These are phyloP conservation scores for Gymnodraco acuticeps DNA, from an alignment of 2,797 vertebrate genomes.

Conservation along the genomic window DNA sequence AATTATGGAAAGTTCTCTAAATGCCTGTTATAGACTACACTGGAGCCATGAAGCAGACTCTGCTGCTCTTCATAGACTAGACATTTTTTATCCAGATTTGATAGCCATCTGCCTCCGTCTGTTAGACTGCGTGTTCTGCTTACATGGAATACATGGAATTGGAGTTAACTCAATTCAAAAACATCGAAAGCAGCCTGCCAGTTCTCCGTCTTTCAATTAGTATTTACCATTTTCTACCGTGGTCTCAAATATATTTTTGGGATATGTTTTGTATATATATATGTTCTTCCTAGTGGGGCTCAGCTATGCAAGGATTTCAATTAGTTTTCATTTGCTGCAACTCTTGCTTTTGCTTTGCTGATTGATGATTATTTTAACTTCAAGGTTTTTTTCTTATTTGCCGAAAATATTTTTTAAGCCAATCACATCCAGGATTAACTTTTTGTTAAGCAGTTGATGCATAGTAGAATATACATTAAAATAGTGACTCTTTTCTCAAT, in stretches of 20 bases:
- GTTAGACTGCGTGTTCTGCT: conserved; percentile 7
- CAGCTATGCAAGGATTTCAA: background rate
- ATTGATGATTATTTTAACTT: too few relatives aligned
- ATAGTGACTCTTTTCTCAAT: background rate
- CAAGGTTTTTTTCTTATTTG: too few relatives aligned
- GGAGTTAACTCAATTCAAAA: conserved; percentile 21
- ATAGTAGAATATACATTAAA: background rate
- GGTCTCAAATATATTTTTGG: background rate
- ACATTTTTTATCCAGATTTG: conserved; percentile 6
- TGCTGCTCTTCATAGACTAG: conserved; percentile 15
- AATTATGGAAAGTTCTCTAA: conserved; percentile 17
- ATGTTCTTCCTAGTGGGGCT: background rate
- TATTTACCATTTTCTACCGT: background rate
- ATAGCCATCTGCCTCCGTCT: conserved; percentile 27
- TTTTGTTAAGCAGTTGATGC: too few relatives aligned
- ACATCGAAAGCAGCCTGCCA: background rate
- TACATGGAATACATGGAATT: conserved; percentile 6
- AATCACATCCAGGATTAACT: too few relatives aligned
- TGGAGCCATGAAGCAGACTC: conserved; percentile 14
- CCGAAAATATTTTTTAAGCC: too few relatives aligned
- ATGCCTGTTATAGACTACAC: background rate
- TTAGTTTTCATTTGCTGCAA: background rate
- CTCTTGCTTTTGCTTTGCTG: too few relatives aligned
- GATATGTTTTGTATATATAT: conserved; percentile 3
- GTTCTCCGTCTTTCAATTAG: background rate